Base-by-base conservation (phyloP, 2,888 invertebrate genomes). In the Congeria kusceri region DNA sequence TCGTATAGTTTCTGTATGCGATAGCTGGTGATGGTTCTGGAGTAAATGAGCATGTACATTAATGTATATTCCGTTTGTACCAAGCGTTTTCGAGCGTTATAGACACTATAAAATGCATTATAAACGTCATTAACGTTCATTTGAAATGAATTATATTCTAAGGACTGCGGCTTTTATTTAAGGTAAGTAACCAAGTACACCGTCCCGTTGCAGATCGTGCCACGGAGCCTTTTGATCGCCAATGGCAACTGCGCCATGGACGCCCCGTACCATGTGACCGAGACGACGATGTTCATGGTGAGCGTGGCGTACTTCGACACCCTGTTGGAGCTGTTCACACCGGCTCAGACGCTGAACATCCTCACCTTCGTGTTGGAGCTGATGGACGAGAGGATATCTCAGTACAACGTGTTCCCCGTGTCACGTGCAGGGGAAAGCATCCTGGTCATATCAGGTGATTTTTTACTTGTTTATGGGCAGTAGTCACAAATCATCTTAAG, bases 401-500 rank as follows among this genome's bases (percentile, higher is more conserved):
- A 81, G 46, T 86, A 86, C 65, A 75, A 83, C 20, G 86, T 84
- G 29, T 79, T 81, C 47, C 75, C 85, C 4, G 77, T 85, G 11
- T 39, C 80, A 0, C 67, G 71, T 39, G 74, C 77, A 44, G 79
- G 77, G 7, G 46, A 79, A 20, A 32, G 66, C 23, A 80, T 76
- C 23, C 76, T 85, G 0, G 74, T 86, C 5, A 69, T 86, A 11
- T 85, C 86, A 57, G 84, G 86, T 85, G 65, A 32, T n/a, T n/a
- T n/a, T n/a, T n/a, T n/a, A n/a, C n/a, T n/a, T n/a, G n/a, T n/a
- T n/a, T n/a, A n/a, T n/a, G n/a, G n/a, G n/a, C n/a, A n/a, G n/a
- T n/a, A n/a, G n/a, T n/a, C n/a, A n/a, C n/a, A n/a, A n/a, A n/a
- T n/a, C n/a, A n/a, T n/a, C n/a, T n/a, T n/a, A n/a, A n/a, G n/a